Base-by-base conservation (phyloP, 2,113 vertebrate genomes). In the Piprites chloris region DNA sequence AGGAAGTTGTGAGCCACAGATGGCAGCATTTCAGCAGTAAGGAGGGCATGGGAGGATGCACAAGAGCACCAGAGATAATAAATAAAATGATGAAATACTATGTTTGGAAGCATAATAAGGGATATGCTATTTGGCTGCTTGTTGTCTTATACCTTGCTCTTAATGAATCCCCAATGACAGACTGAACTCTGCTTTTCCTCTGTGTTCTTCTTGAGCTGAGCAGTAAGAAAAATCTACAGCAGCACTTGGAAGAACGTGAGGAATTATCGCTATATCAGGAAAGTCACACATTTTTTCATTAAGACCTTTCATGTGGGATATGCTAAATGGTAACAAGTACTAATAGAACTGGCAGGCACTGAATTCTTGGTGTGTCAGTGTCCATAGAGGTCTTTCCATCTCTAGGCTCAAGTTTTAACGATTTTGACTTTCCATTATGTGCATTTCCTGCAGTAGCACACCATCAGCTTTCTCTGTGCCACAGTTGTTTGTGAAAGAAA, bases 221-320 rank as follows among this genome's bases (percentile, higher is more conserved):
- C 23, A 44, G 44, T 56, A 46, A 62, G 35, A 73, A 28, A 75
- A 72, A 86, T 30, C 22, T 78, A 22, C 15, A 75, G 15, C 17
- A 19, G 13, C 0, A 0, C 27, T 69, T 62, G 62, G 21, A 79
- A 73, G 41, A 44, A 53, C 33, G 20, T 24, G 49, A 74, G 18
- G 11, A 26, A 58, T 52, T 17, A 46, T 32, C 44, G 22, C 6
- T 3, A 5, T 53, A 32, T 62, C 58, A 78, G 39, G 53, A 47
- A 90, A 90, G 14, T 18, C 37, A 39, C 1, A 3, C 2, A 4
- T 13, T 69, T 87, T 74, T 79, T 20, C 32, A n/a, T 42, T 41
- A 56, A 58, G 28, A 58, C 7, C 5, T 85, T 52, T 78, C 26
- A 1, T 16, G 44, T 24, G 56, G 32, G 65, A n/a, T 39, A 52